A percentile compares a stretch with the other conserved stretches of the same genome.
phyloP scores from a whole-genome alignment of 2,113 vertebrate species.

The Zosterops pallidus region DNA sequence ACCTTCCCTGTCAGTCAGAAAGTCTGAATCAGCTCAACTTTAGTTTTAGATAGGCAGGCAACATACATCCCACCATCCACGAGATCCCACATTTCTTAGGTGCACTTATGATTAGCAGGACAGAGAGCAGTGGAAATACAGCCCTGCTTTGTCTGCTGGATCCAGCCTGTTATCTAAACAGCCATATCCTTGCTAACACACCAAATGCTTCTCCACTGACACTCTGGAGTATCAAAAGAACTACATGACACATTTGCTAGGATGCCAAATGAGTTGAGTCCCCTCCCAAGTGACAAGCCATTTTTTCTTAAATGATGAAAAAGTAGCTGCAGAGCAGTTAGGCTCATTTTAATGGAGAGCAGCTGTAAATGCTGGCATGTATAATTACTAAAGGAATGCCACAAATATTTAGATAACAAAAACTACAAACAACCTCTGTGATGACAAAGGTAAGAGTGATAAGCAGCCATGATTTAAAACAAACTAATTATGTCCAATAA shows the following conservation, averaged over 20 bases:
- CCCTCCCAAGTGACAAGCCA: neutral
- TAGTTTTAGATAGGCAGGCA: neutral
- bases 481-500: constrained; percentile 24
- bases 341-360: neutral
- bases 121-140: neutral
- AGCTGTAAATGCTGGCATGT: constrained; percentile 10
- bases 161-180: neutral
- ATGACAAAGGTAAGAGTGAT: constrained; percentile 46
- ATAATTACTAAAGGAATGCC: neutral
- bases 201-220: fast-evolving
- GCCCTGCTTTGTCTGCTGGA: neutral
- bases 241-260: neutral
- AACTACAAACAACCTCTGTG: neutral
- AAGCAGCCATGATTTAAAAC: constrained; percentile 29
- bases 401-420: constrained; percentile 37
- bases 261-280: neutral
- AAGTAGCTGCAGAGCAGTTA: neutral
- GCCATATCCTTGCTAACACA: neutral
- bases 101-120: neutral
- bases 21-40: neutral
- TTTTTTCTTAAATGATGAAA: neutral
- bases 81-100: neutral
- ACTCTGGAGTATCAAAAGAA: neutral
- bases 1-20: neutral
- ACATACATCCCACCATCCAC: neutral